phyloP scores from a whole-genome alignment of 2,797 vertebrate species.

The Martes flavigula region DNA sequence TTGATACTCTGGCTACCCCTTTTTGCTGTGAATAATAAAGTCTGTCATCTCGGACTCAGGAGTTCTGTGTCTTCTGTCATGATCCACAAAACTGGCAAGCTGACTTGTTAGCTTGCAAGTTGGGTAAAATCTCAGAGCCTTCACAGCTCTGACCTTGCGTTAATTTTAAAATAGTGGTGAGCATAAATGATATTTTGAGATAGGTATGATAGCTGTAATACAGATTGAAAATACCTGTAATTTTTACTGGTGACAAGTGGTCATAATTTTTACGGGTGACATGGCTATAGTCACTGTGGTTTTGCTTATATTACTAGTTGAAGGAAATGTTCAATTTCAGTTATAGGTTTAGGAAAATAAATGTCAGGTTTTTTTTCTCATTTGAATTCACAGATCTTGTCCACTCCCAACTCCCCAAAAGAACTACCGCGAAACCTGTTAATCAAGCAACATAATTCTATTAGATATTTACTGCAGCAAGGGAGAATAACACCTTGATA shows the following conservation, averaged over 20 bases:
- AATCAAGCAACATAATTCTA: background rate
- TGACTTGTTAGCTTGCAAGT: background rate
- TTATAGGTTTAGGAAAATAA: background rate
- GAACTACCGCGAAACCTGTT: constrained; percentile 42
- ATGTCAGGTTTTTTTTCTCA: background rate
- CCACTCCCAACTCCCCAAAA: background rate
- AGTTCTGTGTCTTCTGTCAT: background rate
- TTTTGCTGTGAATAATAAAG: background rate
- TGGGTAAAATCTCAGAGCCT: background rate
- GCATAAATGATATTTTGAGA: background rate
- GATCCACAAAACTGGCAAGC: background rate
- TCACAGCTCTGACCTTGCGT: background rate
- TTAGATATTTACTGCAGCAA: background rate
- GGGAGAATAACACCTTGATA: background rate
- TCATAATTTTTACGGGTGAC: background rate
- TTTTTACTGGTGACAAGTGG: background rate
- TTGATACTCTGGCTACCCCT: background rate
- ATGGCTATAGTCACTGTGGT: background rate
- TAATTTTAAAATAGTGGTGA: background rate
- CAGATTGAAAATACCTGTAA: background rate
- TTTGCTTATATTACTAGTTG: background rate
- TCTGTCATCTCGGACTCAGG: background rate
- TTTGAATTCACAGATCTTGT: background rate
- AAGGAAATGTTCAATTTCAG: constrained; percentile 30
- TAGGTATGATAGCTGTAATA: background rate